Evolutionary conservation across 2,797 vertebrate species (phyloP).

Genomic region (Odontamblyopus lacepedii): DNA sequence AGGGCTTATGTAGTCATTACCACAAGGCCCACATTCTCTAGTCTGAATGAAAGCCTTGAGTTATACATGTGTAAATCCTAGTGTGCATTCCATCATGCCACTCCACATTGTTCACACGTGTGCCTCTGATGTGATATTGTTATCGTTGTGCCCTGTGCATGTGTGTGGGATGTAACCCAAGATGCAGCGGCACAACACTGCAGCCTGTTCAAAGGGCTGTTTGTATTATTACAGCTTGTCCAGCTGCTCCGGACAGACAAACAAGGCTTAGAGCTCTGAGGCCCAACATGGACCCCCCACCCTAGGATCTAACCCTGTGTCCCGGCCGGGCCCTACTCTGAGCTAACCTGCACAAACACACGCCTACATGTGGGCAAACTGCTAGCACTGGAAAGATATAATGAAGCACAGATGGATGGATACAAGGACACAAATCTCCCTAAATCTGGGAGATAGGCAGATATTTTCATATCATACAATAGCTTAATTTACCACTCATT

Average conservation of each 20-base stretch:
- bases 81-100: conserved; percentile 12
- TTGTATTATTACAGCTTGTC: conserved; percentile 87
- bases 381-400: conserved; percentile 45
- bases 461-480: background rate
- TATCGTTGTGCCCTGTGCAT: conserved; percentile 27
- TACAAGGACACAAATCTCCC: background rate
- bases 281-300: conserved; percentile 76
- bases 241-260: conserved; percentile 83
- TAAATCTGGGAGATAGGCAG: background rate
- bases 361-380: conserved; percentile 64
- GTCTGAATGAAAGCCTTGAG: background rate
- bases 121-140: conserved; percentile 10
- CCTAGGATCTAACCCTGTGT: conserved; percentile 62
- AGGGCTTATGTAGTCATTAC: conserved; percentile 33
- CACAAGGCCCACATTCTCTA: background rate
- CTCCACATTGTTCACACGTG: conserved; percentile 14
- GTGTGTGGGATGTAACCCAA: conserved; percentile 75
- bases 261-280: conserved; percentile 77
- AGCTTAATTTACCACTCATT: background rate
- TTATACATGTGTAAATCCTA: background rate
- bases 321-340: conserved; percentile 56
- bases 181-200: conserved; percentile 75
- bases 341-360: conserved; percentile 66
- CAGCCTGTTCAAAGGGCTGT: conserved; percentile 81
- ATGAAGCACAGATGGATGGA: conserved; percentile 27